These are phyloP conservation scores for Mythimna albipuncta DNA, from an alignment of 2,888 invertebrate species.

Conservation along the genomic window DNA sequence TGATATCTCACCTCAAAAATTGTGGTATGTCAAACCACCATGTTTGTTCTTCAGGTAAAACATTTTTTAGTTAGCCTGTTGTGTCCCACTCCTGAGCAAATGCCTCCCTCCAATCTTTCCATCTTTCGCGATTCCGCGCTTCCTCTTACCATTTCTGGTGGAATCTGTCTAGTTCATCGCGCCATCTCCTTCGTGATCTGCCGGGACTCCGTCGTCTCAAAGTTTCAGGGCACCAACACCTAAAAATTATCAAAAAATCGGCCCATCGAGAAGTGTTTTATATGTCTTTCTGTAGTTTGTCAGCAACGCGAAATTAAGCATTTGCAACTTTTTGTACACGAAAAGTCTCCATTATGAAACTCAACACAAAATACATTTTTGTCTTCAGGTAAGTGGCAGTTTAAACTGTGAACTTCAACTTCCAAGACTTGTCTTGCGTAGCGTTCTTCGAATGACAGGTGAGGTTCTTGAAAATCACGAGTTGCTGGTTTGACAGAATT, in stretches of 20 bases:
- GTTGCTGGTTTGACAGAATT: background rate
- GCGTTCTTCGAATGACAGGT: background rate
- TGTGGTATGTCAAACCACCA: too few relatives aligned
- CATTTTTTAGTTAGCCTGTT: too few relatives aligned
- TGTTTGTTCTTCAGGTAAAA: background rate
- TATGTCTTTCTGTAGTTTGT: background rate
- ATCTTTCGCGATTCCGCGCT: too few relatives aligned
- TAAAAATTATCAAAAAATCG: background rate
- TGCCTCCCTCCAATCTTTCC: too few relatives aligned
- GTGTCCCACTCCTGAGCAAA: too few relatives aligned
- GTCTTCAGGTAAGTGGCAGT: constrained; percentile 28
- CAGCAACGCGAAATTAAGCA: background rate
- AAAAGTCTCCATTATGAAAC: background rate
- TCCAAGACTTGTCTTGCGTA: background rate
- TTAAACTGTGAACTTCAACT: background rate
- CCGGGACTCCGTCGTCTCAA: too few relatives aligned
- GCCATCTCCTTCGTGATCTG: too few relatives aligned
- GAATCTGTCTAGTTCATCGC: too few relatives aligned
- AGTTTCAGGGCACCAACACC: too few relatives aligned
- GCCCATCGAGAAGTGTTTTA: too few relatives aligned
- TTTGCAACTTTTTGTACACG: background rate
- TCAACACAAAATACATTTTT: constrained; percentile 1
- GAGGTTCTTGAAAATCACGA: background rate
- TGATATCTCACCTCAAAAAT: too few relatives aligned
- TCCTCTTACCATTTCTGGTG: too few relatives aligned